These are phyloP conservation scores for Cordylochernes scorpioides DNA, from an alignment of 2,888 invertebrate genomes.

Conservation along the genomic window DNA sequence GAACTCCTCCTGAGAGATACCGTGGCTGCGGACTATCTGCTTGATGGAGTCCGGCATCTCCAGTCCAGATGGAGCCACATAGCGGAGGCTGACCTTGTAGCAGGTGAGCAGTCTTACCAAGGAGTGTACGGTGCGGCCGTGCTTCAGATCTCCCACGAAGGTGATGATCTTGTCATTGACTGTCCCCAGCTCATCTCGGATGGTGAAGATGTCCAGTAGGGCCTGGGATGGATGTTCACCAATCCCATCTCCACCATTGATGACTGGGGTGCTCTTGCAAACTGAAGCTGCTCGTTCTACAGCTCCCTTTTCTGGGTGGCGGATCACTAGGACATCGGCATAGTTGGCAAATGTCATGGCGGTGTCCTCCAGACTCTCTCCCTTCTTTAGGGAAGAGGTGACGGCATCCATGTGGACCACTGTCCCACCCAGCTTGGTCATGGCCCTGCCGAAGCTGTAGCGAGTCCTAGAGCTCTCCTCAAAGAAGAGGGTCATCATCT, in stretches of 20 bases:
- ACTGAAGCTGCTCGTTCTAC: conserved; percentile 52
- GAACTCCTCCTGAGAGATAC: conserved; percentile 33
- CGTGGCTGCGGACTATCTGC: conserved; percentile 46
- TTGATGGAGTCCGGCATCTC: conserved; percentile 70
- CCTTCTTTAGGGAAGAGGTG: conserved; percentile 80
- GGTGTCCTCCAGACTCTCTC: conserved; percentile 55
- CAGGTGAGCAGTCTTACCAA: conserved; percentile 69
- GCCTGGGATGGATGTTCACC: conserved; percentile 97
- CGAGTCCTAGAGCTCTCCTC: conserved; percentile 90
- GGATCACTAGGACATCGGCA: conserved; percentile 66
- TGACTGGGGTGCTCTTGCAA: conserved; percentile 62
- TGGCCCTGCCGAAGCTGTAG: conserved; percentile 84
- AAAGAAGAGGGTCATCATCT: conserved; percentile 87
- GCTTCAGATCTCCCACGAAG: conserved; percentile 89
- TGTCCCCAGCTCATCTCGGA: conserved; percentile 92
- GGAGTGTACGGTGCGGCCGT: conserved; percentile 94
- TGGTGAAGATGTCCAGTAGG: conserved; percentile 83
- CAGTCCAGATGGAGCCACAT: conserved; percentile 60
- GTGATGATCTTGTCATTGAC: conserved; percentile 91
- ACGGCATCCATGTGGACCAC: conserved; percentile 69
- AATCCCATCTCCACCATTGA: conserved; percentile 91
- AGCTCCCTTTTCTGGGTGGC: conserved; percentile 78
- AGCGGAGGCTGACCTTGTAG: conserved; percentile 73
- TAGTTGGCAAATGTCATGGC: conserved; percentile 5
- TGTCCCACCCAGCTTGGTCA: conserved; percentile 78